These are phyloP conservation scores for Macropis europaea DNA, from an alignment of 2,888 invertebrate species.

Conservation along the genomic window DNA sequence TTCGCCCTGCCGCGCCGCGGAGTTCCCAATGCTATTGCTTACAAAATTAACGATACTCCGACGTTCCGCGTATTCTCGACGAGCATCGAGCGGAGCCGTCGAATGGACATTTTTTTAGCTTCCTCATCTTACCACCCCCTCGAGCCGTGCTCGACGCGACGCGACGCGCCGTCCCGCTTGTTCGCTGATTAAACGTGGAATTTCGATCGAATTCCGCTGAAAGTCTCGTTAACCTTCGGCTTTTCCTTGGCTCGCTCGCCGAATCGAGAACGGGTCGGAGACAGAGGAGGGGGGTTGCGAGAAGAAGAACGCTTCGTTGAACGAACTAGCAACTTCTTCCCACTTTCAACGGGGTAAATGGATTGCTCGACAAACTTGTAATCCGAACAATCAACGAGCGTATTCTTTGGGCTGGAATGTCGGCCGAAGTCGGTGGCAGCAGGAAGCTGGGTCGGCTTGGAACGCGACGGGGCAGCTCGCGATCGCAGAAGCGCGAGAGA, in stretches of 20 bases:
- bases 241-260: background rate
- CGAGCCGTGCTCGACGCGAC: no score
- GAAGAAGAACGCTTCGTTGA: conserved; percentile 25
- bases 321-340: conserved; percentile 22
- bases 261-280: background rate
- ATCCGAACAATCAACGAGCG: conserved; percentile 33
- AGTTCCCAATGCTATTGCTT: no score
- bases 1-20: no score
- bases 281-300: background rate
- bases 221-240: conserved; percentile 20
- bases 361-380: conserved; percentile 27
- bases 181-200: conserved; percentile 1
- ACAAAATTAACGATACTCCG: no score
- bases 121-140: no score
- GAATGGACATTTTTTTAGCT: no score
- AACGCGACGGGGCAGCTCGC: no score
- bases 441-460: no score
- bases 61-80: no score
- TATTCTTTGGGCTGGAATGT: conserved; percentile 18
- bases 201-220: conserved; percentile 12
- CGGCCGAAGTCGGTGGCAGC: conserved; percentile 20
- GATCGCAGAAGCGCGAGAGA: no score
- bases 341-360: conserved; percentile 28
- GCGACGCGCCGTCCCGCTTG: background rate
- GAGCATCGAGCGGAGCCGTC: no score